These are phyloP conservation scores for Drosophila ogumai DNA, from an alignment of 1,140 invertebrate genomes.

Conservation along the genomic window DNA sequence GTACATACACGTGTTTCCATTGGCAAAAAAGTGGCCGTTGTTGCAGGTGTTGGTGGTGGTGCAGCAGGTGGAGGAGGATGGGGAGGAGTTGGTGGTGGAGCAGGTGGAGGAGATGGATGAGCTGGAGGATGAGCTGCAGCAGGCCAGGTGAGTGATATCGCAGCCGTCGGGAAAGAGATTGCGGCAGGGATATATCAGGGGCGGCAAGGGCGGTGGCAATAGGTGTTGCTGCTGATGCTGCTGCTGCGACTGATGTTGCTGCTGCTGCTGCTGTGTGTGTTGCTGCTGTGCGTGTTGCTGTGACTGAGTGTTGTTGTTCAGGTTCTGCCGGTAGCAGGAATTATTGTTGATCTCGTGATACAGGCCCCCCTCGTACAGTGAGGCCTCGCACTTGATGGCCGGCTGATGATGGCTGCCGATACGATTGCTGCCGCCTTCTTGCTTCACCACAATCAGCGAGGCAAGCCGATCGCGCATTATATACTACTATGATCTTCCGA, in stretches of 20 bases:
- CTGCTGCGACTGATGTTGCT: conserved; percentile 13
- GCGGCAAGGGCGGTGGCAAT: conserved; percentile 47
- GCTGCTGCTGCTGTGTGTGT: conserved; percentile 11
- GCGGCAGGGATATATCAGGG: conserved; percentile 77
- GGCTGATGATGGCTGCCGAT: conserved; percentile 34
- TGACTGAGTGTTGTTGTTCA: conserved; percentile 33
- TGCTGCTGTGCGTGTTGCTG: conserved; percentile 4
- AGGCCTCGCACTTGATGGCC: conserved; percentile 66
- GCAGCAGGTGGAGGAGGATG: conserved; percentile 15
- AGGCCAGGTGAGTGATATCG: conserved; percentile 71
- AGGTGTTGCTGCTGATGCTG: conserved; percentile 16
- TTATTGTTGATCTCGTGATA: conserved; percentile 77
- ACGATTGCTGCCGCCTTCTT: conserved; percentile 67
- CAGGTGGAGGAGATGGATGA: conserved; percentile 24
- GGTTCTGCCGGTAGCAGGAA: conserved; percentile 69
- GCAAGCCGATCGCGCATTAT: conserved; percentile 85
- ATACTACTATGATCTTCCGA: conserved; percentile 18
- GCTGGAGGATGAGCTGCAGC: conserved; percentile 46
- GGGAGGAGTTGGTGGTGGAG: conserved; percentile 19
- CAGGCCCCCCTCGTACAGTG: conserved; percentile 47
- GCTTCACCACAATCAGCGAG: conserved; percentile 84
- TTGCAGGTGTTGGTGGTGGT: conserved; percentile 10
- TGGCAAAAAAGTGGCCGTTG: conserved; percentile 46
- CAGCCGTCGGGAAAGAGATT: conserved; percentile 81
- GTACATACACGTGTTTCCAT: conserved; percentile 70